Conservation (phyloP, 2,797 vertebrate genomes). For the Numenius phaeopus region DNA sequence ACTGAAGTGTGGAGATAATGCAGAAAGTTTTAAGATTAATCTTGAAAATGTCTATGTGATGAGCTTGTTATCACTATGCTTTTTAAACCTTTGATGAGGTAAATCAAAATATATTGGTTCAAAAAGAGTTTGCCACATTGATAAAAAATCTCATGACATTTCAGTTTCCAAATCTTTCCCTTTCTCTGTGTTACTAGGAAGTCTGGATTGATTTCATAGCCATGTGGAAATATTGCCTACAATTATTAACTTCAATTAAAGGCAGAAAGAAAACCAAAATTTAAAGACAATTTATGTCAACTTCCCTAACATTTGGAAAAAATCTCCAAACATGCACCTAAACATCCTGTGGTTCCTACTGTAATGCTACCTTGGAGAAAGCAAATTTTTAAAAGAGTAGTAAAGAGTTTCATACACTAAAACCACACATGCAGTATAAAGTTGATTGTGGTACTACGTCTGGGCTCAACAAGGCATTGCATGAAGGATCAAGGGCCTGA, state of each 20-base stretch:
- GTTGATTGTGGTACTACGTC: background rate
- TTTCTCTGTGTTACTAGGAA: background rate
- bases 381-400: background rate
- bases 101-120: slow-evolving; percentile 16
- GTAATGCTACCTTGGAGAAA: background rate
- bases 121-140: background rate
- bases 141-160: slow-evolving; percentile 3
- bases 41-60: background rate
- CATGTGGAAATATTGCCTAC: background rate
- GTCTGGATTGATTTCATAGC: background rate
- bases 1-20: slow-evolving; percentile 8
- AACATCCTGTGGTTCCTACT: background rate
- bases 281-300: background rate
- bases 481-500: background rate
- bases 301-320: background rate
- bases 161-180: background rate
- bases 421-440: background rate
- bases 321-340: background rate
- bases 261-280: background rate
- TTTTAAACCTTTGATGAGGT: slow-evolving; percentile 18
- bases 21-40: slow-evolving; percentile 6
- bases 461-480: background rate
- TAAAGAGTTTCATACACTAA: background rate
- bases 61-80: slow-evolving; percentile 12
- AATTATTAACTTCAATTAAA: background rate